These are phyloP conservation scores for Calliopum simillimum DNA, from an alignment of 2,888 invertebrate genomes.

Conservation along the genomic window DNA sequence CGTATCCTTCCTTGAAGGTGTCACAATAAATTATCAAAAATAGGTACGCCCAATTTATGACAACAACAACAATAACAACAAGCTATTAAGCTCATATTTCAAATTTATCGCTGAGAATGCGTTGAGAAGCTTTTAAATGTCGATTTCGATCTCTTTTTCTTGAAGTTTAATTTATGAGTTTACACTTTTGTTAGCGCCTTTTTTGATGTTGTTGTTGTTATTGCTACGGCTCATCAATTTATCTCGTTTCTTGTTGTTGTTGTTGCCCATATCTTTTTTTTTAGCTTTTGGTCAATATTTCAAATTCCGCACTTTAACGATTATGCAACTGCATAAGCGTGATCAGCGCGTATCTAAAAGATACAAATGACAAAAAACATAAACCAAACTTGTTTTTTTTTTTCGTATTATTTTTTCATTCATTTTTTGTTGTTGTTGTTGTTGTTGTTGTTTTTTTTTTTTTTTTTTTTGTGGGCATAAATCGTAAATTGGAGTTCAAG, in stretches of 20 bases:
- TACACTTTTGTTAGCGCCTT: background rate
- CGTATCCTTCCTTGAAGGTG: constrained; percentile 50
- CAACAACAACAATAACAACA: constrained; percentile 30
- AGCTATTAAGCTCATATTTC: too few relatives aligned
- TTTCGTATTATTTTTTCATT: background rate
- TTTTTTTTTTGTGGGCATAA: constrained; percentile 38
- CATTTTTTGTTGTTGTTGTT: too few relatives aligned
- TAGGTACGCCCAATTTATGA: constrained; percentile 29
- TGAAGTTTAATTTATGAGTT: background rate
- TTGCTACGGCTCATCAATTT: background rate
- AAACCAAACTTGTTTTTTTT: constrained; percentile 11
- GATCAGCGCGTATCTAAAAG: constrained; percentile 29
- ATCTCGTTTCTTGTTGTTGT: background rate
- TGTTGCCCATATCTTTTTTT: too few relatives aligned
- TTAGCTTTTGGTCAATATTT: too few relatives aligned
- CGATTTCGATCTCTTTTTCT: background rate
- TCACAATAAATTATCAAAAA: constrained; percentile 26
- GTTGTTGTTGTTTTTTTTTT: too few relatives aligned
- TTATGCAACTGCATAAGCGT: constrained; percentile 10
- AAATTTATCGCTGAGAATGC: too few relatives aligned
- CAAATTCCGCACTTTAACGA: constrained; percentile 1
- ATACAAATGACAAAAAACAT: constrained; percentile 27
- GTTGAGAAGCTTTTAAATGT: background rate
- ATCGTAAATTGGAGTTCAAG: constrained; percentile 40
- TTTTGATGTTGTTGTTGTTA: background rate